Base-by-base conservation (phyloP, 2,888 invertebrate genomes). In the Podabrus alpinus region DNA sequence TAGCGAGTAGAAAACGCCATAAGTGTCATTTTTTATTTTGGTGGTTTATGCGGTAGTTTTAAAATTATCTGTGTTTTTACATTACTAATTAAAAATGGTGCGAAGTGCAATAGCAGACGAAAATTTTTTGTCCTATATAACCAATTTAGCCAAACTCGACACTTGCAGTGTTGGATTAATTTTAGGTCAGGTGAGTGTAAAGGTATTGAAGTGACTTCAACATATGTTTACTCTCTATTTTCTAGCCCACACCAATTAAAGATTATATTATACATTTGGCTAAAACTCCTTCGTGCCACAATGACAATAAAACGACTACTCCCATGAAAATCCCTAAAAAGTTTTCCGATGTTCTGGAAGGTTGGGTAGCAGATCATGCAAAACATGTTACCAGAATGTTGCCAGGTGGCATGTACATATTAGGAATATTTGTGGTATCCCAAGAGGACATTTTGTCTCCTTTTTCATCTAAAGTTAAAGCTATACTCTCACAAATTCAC, bases 351-450 rank as follows among this genome's bases (percentile, higher is more conserved):
- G 88, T 94, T 70, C 91, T 92, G 21, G 93, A 94, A 78, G 89
- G 88, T 69, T 92, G 92, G 92, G 90, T 94, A 3, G 92, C 92
- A 0, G 94, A 95, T 83, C 96, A 97, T 88, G 95, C 95, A 60
- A 92, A 93, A 85, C 94, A 95, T 89, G 94, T 95, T 1, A 93
- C 94, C 2, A 91, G 95, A 86, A 97, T 97, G 96, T 88, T 97
- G 77, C 95, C 97, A 29, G 97, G 97, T 61, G 97, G 97, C 66
- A 92, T 97, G 90, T 92, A 92, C 87, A 93, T 97, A 67, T 89
- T 96, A 84, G 97, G 94, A 79, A 89, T 96, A 81, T 97, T 96
- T 86, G 88, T 95, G 25, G 91, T 93, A 70, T 92, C 92, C 15
- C 90, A 91, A 77, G 91, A 90, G 78, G 92, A 93, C 81, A 87